Evolutionary conservation across 1,140 invertebrate species (phyloP), one percentile per base, ranked within the genome.

Genomic region (Steinernema feltiae): DNA sequence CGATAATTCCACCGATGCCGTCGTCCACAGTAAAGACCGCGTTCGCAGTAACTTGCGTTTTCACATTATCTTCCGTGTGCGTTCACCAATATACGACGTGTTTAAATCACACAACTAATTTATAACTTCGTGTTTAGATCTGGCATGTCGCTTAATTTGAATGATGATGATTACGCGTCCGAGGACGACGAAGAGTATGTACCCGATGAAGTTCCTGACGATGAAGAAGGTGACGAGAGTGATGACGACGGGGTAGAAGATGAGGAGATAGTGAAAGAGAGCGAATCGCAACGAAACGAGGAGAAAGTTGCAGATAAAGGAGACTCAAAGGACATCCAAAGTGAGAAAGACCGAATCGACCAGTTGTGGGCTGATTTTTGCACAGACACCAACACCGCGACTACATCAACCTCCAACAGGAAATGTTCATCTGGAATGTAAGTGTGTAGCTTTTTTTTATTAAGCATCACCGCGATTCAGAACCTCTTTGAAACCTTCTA

Each of bases 161-260:
- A 41, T 15, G 31, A 73, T 1, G 27, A 71, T 29, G 35, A 74
- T 29, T 31, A 71, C 31, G 21, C 15, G 1, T 73, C 48, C 17
- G 24, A 71, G 1, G 73, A 74, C 3, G 73, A 74, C 30, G 69
- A 73, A 12, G 72, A 73, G 17, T 35, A 70, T 1, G 35, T 21
- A 70, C 21, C 41, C 48, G 73, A 71, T 24, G 21, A 17, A 30
- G 30, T 2, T 74, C 1, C 29, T 3, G 48, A 74, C 30, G 73
- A 74, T 32, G 48, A 21, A 18, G 73, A 74, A 27, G 48, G 24
- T 27, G 73, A 7, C 27, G 63, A 41, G 73, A 74, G 46, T n/a
- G 73, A 29, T 2, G 48, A 74, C 53, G 53, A 27, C 2, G 53
- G 24, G 2, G 3, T 63, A 3, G 53, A 63, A 27, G 53, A 63